These are phyloP conservation scores for Autographa gamma DNA, from an alignment of 2,888 invertebrate genomes.

Conservation along the genomic window DNA sequence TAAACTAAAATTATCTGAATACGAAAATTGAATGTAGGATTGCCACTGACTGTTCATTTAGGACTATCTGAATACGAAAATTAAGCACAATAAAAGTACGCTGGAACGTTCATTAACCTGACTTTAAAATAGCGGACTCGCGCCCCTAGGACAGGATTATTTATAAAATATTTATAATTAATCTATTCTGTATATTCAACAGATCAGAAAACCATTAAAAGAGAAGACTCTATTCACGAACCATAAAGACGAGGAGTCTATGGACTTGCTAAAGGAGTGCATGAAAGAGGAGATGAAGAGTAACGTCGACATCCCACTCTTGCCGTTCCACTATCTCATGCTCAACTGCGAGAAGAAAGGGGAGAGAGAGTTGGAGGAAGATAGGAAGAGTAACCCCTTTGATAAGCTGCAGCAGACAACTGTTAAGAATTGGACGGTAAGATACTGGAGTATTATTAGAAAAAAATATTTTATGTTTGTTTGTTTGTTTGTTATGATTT, in stretches of 20 bases:
- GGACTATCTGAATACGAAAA: too few species aligned
- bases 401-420: constrained; percentile 59
- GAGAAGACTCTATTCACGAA: constrained; percentile 68
- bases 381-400: constrained; percentile 67
- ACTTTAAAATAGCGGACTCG: too few species aligned
- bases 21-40: too few species aligned
- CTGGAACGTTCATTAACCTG: too few species aligned
- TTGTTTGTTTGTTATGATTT: neutral
- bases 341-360: constrained; percentile 62
- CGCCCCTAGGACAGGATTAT: too few species aligned
- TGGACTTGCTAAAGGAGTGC: constrained; percentile 50
- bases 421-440: constrained; percentile 81
- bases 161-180: too few species aligned
- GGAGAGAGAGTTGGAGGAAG: constrained; percentile 30
- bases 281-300: constrained; percentile 53
- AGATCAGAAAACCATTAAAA: constrained; percentile 78
- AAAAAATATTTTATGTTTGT: neutral
- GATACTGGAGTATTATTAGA: constrained; percentile 25
- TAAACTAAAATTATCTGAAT: too few species aligned
- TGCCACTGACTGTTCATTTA: too few species aligned
- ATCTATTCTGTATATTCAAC: constrained; percentile 21
- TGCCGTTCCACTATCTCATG: constrained; percentile 62
- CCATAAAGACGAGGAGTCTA: constrained; percentile 50
- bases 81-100: too few species aligned
- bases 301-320: constrained; percentile 53